Evolutionary conservation across 1,140 invertebrate genomes (phyloP), one percentile per base, ranked within the genome.

Genomic region (Trachymyrmex septentrionalis): DNA sequence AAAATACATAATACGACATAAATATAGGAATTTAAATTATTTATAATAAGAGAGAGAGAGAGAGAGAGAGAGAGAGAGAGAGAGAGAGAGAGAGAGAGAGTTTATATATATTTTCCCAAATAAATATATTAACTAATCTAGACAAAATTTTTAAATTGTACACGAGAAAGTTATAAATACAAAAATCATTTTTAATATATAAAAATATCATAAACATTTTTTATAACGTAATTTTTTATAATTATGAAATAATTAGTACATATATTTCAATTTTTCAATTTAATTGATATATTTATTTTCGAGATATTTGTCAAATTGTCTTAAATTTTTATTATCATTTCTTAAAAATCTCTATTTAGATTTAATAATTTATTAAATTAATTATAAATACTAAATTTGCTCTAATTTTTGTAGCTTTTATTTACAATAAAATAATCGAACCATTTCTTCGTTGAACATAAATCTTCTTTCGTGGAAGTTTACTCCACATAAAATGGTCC

Each of bases 11-110:
- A 50, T 0, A 44, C 50, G 7, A 9, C 34, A 38, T 53, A 50
- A 24, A 69, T 71, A 9, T 50, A 50, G n/a, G 21, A 71, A 71
- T 50, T 69, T 48, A 44, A 67, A 24, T 69, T 30, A 64, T 34
- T 64, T 64, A 64, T 19, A 30, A 6, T 34, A 55, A 6, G 5
- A n/a, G n/a, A n/a, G n/a, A n/a, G n/a, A n/a, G n/a, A n/a, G n/a
- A n/a, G n/a, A n/a, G n/a, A n/a, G n/a, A n/a, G n/a, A n/a, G n/a
- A n/a, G n/a, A n/a, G n/a, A n/a, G n/a, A n/a, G n/a, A n/a, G n/a
- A n/a, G n/a, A n/a, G n/a, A n/a, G n/a, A n/a, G n/a, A n/a, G n/a
- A n/a, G n/a, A n/a, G n/a, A n/a, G n/a, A n/a, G n/a, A n/a, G n/a
- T n/a, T n/a, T 55, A 1, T 53, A 16, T 55, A 55, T 55, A 19